Conservation (phyloP, 2,113 vertebrate species). For the Gallinago media region DNA sequence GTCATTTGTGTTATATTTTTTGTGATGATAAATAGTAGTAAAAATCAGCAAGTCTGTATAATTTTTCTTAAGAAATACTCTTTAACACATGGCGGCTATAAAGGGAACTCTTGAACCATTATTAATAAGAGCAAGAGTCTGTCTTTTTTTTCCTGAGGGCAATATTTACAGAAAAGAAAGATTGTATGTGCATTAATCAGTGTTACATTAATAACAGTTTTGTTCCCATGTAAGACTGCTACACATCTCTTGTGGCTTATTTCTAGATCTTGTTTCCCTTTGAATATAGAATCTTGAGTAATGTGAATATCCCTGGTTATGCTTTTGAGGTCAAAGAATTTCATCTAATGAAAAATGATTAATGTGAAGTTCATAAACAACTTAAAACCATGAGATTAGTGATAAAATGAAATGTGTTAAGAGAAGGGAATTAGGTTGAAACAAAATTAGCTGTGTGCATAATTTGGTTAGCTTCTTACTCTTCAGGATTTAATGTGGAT, state of each 20-base stretch:
- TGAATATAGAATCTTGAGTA: neutral
- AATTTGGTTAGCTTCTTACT: neutral
- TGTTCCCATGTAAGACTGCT: neutral
- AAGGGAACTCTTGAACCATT: neutral
- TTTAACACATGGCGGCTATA: neutral
- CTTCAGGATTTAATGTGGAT: neutral
- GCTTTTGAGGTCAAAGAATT: neutral
- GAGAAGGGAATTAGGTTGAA: neutral
- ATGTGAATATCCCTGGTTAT: neutral
- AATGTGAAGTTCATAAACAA: neutral
- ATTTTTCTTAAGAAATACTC: neutral
- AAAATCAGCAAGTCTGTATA: neutral
- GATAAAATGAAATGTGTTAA: neutral
- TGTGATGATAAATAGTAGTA: neutral
- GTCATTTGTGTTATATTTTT: neutral
- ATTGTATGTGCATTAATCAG: neutral
- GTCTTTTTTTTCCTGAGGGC: neutral
- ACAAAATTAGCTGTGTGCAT: neutral
- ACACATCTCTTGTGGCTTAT: neutral
- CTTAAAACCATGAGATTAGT: neutral
- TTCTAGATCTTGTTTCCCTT: neutral
- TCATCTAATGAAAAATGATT: neutral
- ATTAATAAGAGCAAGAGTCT: neutral
- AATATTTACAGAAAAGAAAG: neutral
- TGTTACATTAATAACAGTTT: neutral